Percentiles rank a stretch among this genome's conserved stretches.
Conservation (phyloP, 2,888 invertebrate genomes). For the Hydrotaea diabolus region DNA sequence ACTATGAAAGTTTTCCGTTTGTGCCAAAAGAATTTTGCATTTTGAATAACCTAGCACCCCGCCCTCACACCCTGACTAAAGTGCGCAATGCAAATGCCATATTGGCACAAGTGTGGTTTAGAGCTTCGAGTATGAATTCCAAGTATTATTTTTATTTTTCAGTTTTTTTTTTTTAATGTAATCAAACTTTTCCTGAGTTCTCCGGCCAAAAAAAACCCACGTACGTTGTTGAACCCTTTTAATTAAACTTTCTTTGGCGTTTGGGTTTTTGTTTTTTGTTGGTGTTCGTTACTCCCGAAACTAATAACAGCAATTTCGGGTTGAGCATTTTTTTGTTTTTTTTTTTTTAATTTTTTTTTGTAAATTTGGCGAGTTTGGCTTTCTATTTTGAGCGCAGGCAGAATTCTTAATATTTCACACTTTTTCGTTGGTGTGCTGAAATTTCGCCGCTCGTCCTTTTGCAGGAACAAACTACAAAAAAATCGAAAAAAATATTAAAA, state of each 20-base stretch:
- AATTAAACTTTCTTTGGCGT: slow-evolving; percentile 41
- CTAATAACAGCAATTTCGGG: slow-evolving; percentile 36
- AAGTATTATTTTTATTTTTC: neutral
- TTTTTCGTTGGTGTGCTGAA: neutral
- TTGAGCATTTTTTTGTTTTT: neutral
- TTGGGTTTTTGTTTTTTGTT: neutral
- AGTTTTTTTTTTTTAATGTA: slow-evolving; percentile 3
- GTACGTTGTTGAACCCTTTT: slow-evolving; percentile 28
- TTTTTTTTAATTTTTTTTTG: neutral
- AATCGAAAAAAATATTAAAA: slow-evolving; percentile 30
- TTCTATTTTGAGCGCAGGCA: slow-evolving; percentile 5
- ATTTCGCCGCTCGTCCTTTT: neutral
- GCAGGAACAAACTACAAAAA: neutral
- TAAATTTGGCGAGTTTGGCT: neutral
- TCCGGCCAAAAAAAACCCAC: neutral
- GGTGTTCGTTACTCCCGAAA: slow-evolving; percentile 13
- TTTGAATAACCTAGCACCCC: neutral
- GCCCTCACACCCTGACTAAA: neutral
- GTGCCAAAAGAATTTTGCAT: slow-evolving; percentile 9
- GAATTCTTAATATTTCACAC: slow-evolving; percentile 41
- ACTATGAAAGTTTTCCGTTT: slow-evolving; percentile 14
- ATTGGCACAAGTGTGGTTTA: neutral
- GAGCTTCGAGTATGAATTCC: neutral
- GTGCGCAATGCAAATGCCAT: neutral
- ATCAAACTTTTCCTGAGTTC: slow-evolving; percentile 13